Evolutionary conservation across 2,797 vertebrate genomes (phyloP), one percentile per base, ranked within the genome.

Genomic region (Myioborus melanocephalus): DNA sequence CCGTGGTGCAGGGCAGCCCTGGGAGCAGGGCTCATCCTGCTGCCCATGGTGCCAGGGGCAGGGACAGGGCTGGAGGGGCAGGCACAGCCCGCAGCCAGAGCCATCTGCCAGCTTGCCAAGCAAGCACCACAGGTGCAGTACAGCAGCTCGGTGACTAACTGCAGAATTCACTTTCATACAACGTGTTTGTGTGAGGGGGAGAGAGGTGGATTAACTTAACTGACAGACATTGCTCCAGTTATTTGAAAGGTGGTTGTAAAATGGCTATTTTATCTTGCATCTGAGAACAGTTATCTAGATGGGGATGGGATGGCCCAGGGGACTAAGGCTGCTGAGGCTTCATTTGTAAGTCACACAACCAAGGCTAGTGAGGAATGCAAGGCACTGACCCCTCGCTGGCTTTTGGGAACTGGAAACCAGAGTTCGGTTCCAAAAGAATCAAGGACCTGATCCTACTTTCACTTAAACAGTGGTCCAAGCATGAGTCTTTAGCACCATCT

Each of bases 191-290:
- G 71, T 15, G 24, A 35, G 69, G 76, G 81, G 61, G 43, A 43
- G 63, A 93, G 83, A 87, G 89, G 82, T 50, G 61, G 93, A 95
- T 97, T 97, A 94, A 87, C 21, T 80, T 79, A 81, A 90, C 69
- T 94, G 95, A 82, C 86, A 83, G 93, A 93, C 95, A 65, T 91
- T 95, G 94, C 90, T 91, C 73, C 82, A 71, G 3, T 92, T 92
- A 66, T 89, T 53, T 96, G 92, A 84, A 86, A 96, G 86, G 91
- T 65, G 73, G 83, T 37, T 89, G 77, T 75, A 60, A 87, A 93
- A 77, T 53, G 59, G 86, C 71, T 80, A 8, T 72, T 95, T 87
- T 86, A 77, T 92, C 94, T 93, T 77, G 75, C 43, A 93, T 90
- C 72, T 66, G 80, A 90, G 90, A 87, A 82, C 50, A 88, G 12